Evolutionary conservation across 2,888 invertebrate species (phyloP), one percentile per base, ranked within the genome.

Genomic region (Hydriomena furcata): DNA sequence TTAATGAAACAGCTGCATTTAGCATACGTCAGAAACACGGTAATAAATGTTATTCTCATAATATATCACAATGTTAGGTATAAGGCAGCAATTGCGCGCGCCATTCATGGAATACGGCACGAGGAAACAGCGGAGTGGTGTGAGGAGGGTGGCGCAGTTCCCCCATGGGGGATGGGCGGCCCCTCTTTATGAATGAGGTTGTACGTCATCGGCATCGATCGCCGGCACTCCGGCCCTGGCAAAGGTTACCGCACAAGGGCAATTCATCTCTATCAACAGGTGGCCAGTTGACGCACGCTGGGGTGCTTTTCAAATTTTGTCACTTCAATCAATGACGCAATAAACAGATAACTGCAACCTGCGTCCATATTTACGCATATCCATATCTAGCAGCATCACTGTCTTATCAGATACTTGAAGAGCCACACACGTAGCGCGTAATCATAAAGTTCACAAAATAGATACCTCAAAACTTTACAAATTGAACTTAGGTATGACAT

Each of bases 161-260:
- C 12, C 31, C 11, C 44, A n/a, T 55, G 60, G 4, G 67, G 63
- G 65, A 60, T 68, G 75, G 76, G 66, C 45, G 68, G 67, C 82
- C 74, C 84, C 76, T 65, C 55, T 86, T 88, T 80, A 86, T 90
- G 89, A 90, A 90, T 90, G 89, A 79, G 86, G 86, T 66, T 79
- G 78, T 84, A 89, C 89, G 89, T 90, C 89, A 90, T 82, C 69
- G 69, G 63, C 74, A 86, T 88, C 83, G 89, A 90, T 75, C 78
- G 75, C 56, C 65, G 48, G 52, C 61, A 52, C 52, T 64, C 63
- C 71, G 73, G 73, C 76, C 65, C 27, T 64, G 71, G 71, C 57
- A 69, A 73, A 79, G 85, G 87, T 82, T 83, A 78, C 68, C 79
- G 63, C 77, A 77, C 87, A 88, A 89, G 87, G 89, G 73, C 86